phyloP scores from a whole-genome alignment of 2,888 invertebrate genomes.

The Rutpela maculata region DNA sequence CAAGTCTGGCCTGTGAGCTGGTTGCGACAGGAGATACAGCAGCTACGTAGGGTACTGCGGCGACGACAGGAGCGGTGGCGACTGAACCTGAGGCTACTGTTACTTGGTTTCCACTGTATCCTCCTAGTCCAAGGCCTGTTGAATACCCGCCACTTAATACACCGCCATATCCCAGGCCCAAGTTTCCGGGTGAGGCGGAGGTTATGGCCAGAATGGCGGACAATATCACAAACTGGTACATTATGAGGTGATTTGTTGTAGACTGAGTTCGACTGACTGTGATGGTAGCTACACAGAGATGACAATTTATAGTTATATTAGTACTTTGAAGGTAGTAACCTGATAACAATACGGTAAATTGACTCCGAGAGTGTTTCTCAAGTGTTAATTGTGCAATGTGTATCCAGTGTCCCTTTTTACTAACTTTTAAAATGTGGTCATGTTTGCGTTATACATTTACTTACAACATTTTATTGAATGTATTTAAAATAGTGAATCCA shows the following conservation, averaged over 20 bases:
- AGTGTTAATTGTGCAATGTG: slow-evolving; percentile 9
- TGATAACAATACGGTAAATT: background rate
- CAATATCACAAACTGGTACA: slow-evolving; percentile 16
- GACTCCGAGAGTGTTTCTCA: background rate
- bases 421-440: background rate
- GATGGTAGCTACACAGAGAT: background rate
- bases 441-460: too few relatives aligned
- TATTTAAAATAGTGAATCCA: too few relatives aligned
- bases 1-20: slow-evolving; percentile 49
- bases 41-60: slow-evolving; percentile 3
- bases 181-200: slow-evolving; percentile 3
- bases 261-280: background rate
- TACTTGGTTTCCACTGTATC: background rate
- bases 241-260: slow-evolving; percentile 10
- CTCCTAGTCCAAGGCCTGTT: background rate
- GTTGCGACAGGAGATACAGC: slow-evolving; percentile 42
- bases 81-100: slow-evolving; percentile 1
- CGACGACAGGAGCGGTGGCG: background rate
- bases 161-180: slow-evolving; percentile 29
- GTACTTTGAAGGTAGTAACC: slow-evolving; percentile 21
- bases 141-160: background rate
- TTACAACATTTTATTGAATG: too few relatives aligned
- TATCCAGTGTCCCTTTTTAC: slow-evolving; percentile 5
- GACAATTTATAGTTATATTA: slow-evolving; percentile 18
- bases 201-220: background rate